Percentiles rank a stretch among this genome's conserved stretches.
Evolutionary conservation across 37 sponge, comb jelly and placozoan genomes (phyloP).

Genomic region (Halichondria panicea): DNA sequence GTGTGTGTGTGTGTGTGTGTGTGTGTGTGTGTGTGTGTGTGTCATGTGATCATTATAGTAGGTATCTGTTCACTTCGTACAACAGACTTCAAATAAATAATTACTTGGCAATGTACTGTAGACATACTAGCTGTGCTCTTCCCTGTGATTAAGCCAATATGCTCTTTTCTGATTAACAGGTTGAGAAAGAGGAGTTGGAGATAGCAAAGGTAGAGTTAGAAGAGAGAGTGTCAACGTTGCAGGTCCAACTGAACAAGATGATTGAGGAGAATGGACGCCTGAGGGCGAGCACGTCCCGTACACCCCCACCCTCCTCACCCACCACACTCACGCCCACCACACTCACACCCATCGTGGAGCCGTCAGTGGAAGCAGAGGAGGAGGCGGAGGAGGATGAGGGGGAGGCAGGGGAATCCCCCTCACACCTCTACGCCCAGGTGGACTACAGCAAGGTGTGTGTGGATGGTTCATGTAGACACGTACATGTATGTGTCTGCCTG

Average conservation of each 20-base stretch:
- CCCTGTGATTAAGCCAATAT: too few relatives aligned
- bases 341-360: constrained; percentile 24
- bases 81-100: background rate
- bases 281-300: background rate
- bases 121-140: too few relatives aligned
- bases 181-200: constrained; percentile 32
- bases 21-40: background rate
- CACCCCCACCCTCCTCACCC: constrained; percentile 4
- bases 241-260: constrained; percentile 54
- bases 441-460: constrained; percentile 27
- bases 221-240: constrained; percentile 27
- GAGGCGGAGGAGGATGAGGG: constrained; percentile 1
- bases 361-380: background rate
- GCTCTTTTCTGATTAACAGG: constrained; percentile 8
- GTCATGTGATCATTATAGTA: background rate
- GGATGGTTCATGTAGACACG: too few relatives aligned
- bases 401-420: background rate
- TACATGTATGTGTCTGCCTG: too few relatives aligned
- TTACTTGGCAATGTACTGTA: background rate
- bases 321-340: constrained; percentile 23
- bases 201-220: constrained; percentile 33
- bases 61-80: background rate
- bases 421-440: constrained; percentile 16
- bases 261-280: constrained; percentile 58
- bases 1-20: too few relatives aligned